Percentiles rank a stretch among this genome's conserved stretches.
phyloP scores from a whole-genome alignment of 37 sponge, comb jelly and placozoan species.

The Cladorhizidae sp. region DNA sequence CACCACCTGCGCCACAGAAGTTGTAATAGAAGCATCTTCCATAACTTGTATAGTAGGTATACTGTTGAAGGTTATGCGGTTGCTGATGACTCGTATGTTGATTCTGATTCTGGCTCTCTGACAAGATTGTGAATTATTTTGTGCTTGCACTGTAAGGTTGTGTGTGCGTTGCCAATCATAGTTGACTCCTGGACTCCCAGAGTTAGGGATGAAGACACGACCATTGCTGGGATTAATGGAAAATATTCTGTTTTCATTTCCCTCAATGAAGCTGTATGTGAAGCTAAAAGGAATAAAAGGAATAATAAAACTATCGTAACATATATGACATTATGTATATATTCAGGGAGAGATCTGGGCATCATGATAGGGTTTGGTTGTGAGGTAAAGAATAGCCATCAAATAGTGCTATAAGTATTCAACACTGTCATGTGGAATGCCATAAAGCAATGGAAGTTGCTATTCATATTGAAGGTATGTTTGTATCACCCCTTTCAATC shows the following conservation, averaged over 20 bases:
- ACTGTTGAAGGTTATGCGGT: not conserved
- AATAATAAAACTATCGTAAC: not conserved
- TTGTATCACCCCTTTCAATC: no score
- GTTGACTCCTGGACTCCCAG: not conserved
- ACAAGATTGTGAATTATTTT: constrained; percentile 32
- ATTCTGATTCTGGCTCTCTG: constrained; percentile 45
- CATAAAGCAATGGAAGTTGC: no score
- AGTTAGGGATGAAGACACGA: constrained; percentile 22
- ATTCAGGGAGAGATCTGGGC: no score
- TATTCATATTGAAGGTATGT: no score
- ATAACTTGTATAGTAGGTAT: constrained; percentile 11
- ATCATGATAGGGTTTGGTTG: no score
- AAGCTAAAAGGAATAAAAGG: not conserved
- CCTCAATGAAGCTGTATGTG: constrained; percentile 43
- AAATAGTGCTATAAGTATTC: no score
- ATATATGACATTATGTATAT: not conserved
- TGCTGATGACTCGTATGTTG: constrained; percentile 23
- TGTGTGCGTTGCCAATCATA: not conserved
- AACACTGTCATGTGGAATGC: no score
- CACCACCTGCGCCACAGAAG: constrained; percentile 27
- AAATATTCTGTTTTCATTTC: constrained; percentile 47
- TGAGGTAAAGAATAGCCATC: no score
- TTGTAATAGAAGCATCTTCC: constrained; percentile 42
- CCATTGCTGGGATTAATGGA: constrained; percentile 39
- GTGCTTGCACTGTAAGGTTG: constrained; percentile 29